Base-by-base conservation (phyloP, 2,888 invertebrate genomes). In the Aquatica leii region DNA sequence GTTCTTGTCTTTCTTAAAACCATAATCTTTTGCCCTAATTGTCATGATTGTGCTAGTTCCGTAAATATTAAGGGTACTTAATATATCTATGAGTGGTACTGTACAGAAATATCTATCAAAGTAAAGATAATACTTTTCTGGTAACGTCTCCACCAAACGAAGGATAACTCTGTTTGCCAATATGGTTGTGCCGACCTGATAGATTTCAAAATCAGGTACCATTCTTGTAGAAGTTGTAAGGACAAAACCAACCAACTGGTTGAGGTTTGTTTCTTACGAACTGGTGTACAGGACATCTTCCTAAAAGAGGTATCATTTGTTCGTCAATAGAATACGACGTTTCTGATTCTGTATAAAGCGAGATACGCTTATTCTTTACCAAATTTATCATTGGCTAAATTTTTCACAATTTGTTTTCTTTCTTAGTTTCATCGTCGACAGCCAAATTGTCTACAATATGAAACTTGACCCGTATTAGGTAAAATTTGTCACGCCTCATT, bases 391-490 rank as follows among this genome's bases (percentile, higher is more conserved):
- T n/a, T n/a, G n/a, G n/a, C n/a, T n/a, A n/a, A n/a, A n/a, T n/a
- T n/a, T n/a, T n/a, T n/a, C 0, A 74, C 51, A 9, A 73, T 72
- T 50, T 73, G 73, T 11, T 74, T 67, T 50, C n/a, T 69, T 69
- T 69, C 68, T 71, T 14, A 71, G 62, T 52, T 40, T 66, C 60
- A 35, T 66, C 52, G 6, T 21, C 12, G 9, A 64, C 60, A 41
- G 34, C 53, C 20, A 65, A 51, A 34, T 40, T 59, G 18, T 67
- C 62, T n/a, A 69, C 65, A 43, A 69, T 43, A 46, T 70, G 67
- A 12, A 70, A 49, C 35, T 68, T 65, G n/a, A 66, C 67, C 21
- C 69, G 37, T 20, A 69, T 48, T 40, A 53, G 53, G 48, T 74
- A 70, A 54, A 71, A 69, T 17, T 67, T 46, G 35, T 73, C 69